These are phyloP conservation scores for Drosophila percnosoma DNA, from an alignment of 2,888 invertebrate species.

Conservation along the genomic window DNA sequence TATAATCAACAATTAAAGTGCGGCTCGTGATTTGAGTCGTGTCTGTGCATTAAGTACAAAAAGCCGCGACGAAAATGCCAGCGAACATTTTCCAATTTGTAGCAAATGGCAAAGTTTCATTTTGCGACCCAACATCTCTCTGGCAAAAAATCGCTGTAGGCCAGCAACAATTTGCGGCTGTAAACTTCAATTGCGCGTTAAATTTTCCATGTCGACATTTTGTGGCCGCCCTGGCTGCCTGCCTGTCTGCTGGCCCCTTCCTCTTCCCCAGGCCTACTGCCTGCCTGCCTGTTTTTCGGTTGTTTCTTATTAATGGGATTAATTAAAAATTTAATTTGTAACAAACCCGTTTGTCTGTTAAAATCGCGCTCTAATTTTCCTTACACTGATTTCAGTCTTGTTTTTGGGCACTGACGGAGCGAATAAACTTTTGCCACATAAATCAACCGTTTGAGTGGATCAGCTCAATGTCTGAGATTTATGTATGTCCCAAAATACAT, in stretches of 20 bases:
- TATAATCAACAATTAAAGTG: slow-evolving; percentile 71
- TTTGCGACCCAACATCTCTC: slow-evolving; percentile 27
- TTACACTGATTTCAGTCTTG: slow-evolving; percentile 15
- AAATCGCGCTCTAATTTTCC: slow-evolving; percentile 35
- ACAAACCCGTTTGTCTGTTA: slow-evolving; percentile 53
- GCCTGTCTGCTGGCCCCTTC: not conserved
- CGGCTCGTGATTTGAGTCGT: slow-evolving; percentile 52
- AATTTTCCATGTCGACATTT: slow-evolving; percentile 70
- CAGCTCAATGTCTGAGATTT: slow-evolving; percentile 15
- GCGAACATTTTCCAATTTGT: slow-evolving; percentile 61
- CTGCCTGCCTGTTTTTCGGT: slow-evolving; percentile 13
- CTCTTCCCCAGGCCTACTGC: not conserved
- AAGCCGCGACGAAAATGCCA: slow-evolving; percentile 17
- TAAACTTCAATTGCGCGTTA: slow-evolving; percentile 80
- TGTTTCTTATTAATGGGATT: slow-evolving; percentile 70
- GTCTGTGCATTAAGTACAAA: slow-evolving; percentile 59
- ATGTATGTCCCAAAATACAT: slow-evolving; percentile 13
- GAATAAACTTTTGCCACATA: slow-evolving; percentile 35
- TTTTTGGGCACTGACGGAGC: slow-evolving; percentile 1
- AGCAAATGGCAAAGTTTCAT: slow-evolving; percentile 67
- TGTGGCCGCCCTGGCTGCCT: slow-evolving; percentile 19
- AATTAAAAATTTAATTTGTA: slow-evolving; percentile 77
- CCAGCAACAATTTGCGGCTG: slow-evolving; percentile 59
- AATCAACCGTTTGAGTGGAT: slow-evolving; percentile 37
- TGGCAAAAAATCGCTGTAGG: slow-evolving; percentile 25